Conservation (phyloP, 2,888 invertebrate genomes). For the Drosophila quinaria region DNA sequence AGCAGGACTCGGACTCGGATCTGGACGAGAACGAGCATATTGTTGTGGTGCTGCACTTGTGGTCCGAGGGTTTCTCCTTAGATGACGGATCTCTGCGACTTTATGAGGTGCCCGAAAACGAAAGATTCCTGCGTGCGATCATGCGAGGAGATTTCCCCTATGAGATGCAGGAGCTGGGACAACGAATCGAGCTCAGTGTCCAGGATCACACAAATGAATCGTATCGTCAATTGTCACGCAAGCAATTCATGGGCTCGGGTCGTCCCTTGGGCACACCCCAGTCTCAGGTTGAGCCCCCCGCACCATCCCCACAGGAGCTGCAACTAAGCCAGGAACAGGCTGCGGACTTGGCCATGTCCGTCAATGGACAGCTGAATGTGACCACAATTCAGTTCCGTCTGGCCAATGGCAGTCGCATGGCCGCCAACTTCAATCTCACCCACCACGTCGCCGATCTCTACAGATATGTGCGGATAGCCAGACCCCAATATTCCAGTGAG, state of each 20-base stretch:
- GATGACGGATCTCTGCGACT: slow-evolving; percentile 56
- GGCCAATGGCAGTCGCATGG: slow-evolving; percentile 64
- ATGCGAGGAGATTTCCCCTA: slow-evolving; percentile 65
- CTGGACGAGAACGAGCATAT: slow-evolving; percentile 40
- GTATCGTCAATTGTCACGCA: slow-evolving; percentile 52
- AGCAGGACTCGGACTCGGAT: slow-evolving; percentile 51
- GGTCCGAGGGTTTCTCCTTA: slow-evolving; percentile 70
- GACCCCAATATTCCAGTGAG: slow-evolving; percentile 49
- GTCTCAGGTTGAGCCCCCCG: not conserved
- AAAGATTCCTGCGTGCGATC: slow-evolving; percentile 55
- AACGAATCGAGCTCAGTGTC: slow-evolving; percentile 50
- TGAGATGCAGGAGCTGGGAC: slow-evolving; percentile 53
- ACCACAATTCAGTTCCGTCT: slow-evolving; percentile 66
- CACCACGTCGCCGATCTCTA: slow-evolving; percentile 65
- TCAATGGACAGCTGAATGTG: slow-evolving; percentile 35
- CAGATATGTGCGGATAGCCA: slow-evolving; percentile 55
- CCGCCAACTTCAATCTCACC: slow-evolving; percentile 59
- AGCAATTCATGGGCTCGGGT: slow-evolving; percentile 64
- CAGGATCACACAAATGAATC: slow-evolving; percentile 63
- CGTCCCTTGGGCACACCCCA: slow-evolving; percentile 35
- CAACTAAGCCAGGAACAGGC: slow-evolving; percentile 19
- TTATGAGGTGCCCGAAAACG: slow-evolving; percentile 64
- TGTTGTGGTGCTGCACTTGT: slow-evolving; percentile 59
- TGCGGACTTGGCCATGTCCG: slow-evolving; percentile 18
- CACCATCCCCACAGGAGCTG: slow-evolving; percentile 3